These are phyloP conservation scores for Macrocentrus cingulum DNA, from an alignment of 1,140 invertebrate species.

Conservation along the genomic window DNA sequence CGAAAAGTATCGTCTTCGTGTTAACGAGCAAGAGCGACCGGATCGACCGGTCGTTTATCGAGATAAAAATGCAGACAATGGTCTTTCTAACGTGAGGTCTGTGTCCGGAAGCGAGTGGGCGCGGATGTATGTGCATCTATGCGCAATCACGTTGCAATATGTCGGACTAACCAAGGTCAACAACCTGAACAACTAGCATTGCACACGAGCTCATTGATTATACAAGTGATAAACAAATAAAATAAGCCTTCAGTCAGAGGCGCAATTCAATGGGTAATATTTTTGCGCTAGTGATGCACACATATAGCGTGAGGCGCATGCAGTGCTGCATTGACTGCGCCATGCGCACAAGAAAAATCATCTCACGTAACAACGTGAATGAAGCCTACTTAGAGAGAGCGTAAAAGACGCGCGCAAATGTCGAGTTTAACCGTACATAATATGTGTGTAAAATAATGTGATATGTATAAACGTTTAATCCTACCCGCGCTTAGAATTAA, in stretches of 20 bases:
- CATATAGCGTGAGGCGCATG: not conserved
- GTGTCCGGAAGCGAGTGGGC: constrained; percentile 40
- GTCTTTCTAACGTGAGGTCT: constrained; percentile 30
- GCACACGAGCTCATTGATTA: not conserved
- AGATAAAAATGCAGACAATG: constrained; percentile 26
- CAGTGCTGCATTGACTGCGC: constrained; percentile 10
- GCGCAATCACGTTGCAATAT: constrained; percentile 10
- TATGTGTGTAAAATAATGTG: not conserved
- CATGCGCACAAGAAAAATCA: constrained; percentile 10
- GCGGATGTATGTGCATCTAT: constrained; percentile 18
- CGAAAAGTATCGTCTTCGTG: constrained; percentile 8
- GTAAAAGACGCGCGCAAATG: not conserved
- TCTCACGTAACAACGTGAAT: not conserved
- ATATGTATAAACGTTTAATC: not conserved
- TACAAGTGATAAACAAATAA: too few species aligned
- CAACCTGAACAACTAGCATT: constrained; percentile 29
- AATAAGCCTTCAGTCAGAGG: not conserved
- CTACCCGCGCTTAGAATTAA: not conserved
- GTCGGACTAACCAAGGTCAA: constrained; percentile 37
- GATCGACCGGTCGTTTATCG: constrained; percentile 7
- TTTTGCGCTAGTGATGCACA: too few species aligned
- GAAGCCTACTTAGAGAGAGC: too few species aligned
- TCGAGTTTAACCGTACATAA: not conserved
- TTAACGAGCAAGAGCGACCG: not conserved
- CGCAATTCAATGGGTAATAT: not conserved